Evolutionary conservation across 1,140 invertebrate genomes (phyloP), one percentile per base, ranked within the genome.

Genomic region (Drosophila malerkotliana): DNA sequence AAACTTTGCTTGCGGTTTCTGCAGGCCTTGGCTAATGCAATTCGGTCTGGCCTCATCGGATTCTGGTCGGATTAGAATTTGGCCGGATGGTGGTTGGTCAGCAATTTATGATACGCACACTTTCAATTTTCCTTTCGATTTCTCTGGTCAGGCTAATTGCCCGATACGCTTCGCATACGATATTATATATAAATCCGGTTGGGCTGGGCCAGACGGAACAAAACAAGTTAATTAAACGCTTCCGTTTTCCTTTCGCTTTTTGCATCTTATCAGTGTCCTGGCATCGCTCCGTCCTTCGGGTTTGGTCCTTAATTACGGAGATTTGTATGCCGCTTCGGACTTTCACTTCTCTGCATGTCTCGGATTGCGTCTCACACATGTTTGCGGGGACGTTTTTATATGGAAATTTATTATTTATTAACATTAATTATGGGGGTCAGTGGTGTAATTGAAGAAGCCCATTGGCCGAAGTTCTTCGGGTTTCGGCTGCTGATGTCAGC

Each of bases 401-500:
- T 85, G 82, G 87, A 85, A 85, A 85, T 85, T 85, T 85, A 85
- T 85, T 85, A 85, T 85, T 85, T 85, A 85, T 85, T 85, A 85
- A 67, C 82, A 85, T 88, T 88, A 88, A 85, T 85, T 85, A 85
- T 85, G 83, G 83, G 76, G 82, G 69, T 68, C 75, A 76, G 61
- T 49, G 28, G 47, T 21, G 73, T 85, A 85, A 85, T 85, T 87
- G 82, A 67, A 88, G 78, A 67, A 55, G 79, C 34, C 41, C 41
- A 18, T 54, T 32, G 39, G 66, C 51, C 47, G 9, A 10, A 6
- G 74, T 66, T 85, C 82, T 75, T 85, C 74, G 73, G 77, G 79
- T 85, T 72, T 87, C 81, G 47, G 32, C 51, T 77, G 83, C 83
- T 85, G 82, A 85, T 78, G 82, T 85, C 83, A 85, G 82, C 78